Evolutionary conservation across 2,113 vertebrate genomes (phyloP), one percentile per base, ranked within the genome.

Genomic region (Boulengeromyrus knoepffleri): DNA sequence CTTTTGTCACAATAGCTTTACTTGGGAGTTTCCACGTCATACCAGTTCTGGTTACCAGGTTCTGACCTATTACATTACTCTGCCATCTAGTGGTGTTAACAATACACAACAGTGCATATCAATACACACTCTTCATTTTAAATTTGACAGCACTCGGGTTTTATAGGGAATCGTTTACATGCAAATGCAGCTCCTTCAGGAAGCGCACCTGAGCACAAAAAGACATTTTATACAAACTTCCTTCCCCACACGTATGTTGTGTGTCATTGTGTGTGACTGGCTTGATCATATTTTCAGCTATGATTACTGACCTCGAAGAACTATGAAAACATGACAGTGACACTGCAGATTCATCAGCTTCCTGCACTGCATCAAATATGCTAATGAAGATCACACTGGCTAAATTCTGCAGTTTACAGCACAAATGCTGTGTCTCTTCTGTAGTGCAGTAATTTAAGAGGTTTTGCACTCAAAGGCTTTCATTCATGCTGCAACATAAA

Each of bases 161-260:
- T 27, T 27, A 85, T 50, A 47, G 13, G 45, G 19, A 47, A 46
- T 49, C 47, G 27, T 50, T 50, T 50, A 86, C 49, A 85, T 85
- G 84, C 46, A 86, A 49, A 86, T 86, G 47, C n/a, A 86, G n/a
- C 62, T 86, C 47, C 10, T 86, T n/a, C 84, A 86, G 45, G 45
- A 47, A n/a, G 17, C 7, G 1, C 84, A 50, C 10, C 47, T 31
- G 84, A 86, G 84, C 84, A 86, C 3, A 9, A 50, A 3, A 47
- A 47, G 84, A 86, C n/a, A 50, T 13, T n/a, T 50, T 86, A 50
- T 50, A 27, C 84, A 45, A 15, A 31, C 10, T 47, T 45, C 21
- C 46, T 45, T 24, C 19, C 10, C 10, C 47, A 46, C 45, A 21
- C 3, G n/a, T 86, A 24, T 86, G 47, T 50, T 15, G 47, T 85